Conservation (phyloP, 2,113 vertebrate species). For the human (Homo sapiens) region GRCh38 chr4:108314001-108314500, state of each 20-base stretch:
- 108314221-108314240: neutral
- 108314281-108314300: neutral
- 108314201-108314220: neutral
- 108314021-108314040: neutral
- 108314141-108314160: neutral
- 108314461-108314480: neutral
- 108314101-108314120: neutral
- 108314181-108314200: neutral
- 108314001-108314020: neutral
- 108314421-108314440: neutral
- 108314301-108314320: neutral
- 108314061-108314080: neutral
- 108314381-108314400: neutral
- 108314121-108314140: neutral
- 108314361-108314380: neutral
- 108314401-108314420: neutral
- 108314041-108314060: neutral
- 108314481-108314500: neutral
- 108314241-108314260: neutral
- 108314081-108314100: neutral
- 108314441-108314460: neutral
- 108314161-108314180: neutral
- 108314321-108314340: neutral
- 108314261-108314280: neutral
- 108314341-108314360: neutral